Conservation (phyloP, 2,113 vertebrate genomes). For the Cebus imitator region DNA sequence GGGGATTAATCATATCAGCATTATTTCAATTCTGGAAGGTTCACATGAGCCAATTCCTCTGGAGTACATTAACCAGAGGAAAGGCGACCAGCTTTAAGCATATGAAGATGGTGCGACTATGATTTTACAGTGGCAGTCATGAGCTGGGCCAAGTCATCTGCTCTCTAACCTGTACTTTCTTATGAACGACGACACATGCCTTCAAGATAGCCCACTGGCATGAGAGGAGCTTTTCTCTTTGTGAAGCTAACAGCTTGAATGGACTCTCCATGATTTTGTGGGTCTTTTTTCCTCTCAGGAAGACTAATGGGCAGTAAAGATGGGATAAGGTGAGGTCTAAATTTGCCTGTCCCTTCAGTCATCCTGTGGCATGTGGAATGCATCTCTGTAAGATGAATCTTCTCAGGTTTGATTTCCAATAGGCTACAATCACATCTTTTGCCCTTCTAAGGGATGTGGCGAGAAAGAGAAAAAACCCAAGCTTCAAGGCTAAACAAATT, state of each 20-base stretch:
- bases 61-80: conserved; percentile 31
- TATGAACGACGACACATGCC: conserved; percentile 17
- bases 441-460: conserved; percentile 32
- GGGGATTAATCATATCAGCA: conserved; percentile 8
- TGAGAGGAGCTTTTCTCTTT: conserved; percentile 24
- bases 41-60: conserved; percentile 44
- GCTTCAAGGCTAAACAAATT: conserved; percentile 49
- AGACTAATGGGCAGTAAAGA: conserved; percentile 43
- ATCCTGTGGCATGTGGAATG: background rate
- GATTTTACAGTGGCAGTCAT: conserved; percentile 31
- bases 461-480: conserved; percentile 22
- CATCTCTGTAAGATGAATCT: conserved; percentile 19
- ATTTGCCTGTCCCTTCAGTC: background rate
- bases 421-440: conserved; percentile 47
- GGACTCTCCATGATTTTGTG: conserved; percentile 10
- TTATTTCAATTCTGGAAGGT: conserved; percentile 49
- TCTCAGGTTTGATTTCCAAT: conserved; percentile 40
- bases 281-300: background rate
- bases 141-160: background rate
- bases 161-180: conserved; percentile 3
- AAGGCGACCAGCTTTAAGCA: conserved; percentile 39
- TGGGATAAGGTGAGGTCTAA: conserved; percentile 30
- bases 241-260: conserved; percentile 38
- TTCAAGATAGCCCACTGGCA: conserved; percentile 33
- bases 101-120: background rate